These are phyloP conservation scores for Myathropa florea DNA, from an alignment of 2,888 invertebrate genomes.

Conservation along the genomic window DNA sequence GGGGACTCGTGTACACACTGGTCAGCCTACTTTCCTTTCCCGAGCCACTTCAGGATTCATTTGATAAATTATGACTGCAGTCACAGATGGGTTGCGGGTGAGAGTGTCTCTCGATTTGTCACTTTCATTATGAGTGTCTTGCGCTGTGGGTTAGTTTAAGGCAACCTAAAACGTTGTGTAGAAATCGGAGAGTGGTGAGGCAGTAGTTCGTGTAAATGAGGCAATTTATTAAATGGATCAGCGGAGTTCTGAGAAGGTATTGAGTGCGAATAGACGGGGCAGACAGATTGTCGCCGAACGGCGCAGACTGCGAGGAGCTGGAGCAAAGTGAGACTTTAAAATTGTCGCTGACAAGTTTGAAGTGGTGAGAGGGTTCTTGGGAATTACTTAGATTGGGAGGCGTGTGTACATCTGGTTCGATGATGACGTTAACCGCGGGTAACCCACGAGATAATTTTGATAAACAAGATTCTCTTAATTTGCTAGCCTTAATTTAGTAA, in stretches of 20 bases:
- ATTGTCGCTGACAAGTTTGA: background rate
- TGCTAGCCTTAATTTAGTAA: no score
- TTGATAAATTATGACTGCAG: conserved; percentile 61
- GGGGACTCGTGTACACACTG: conserved; percentile 56
- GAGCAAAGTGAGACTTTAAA: conserved; percentile 23
- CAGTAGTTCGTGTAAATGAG: conserved; percentile 54
- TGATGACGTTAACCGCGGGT: background rate
- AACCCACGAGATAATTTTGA: background rate
- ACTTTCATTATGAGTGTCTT: conserved; percentile 5
- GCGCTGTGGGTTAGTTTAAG: conserved; percentile 37
- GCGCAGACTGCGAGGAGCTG: conserved; percentile 7
- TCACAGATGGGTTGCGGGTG: conserved; percentile 34
- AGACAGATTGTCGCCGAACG: conserved; percentile 59
- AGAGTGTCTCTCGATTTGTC: background rate
- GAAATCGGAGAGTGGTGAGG: conserved; percentile 28
- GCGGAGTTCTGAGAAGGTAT: conserved; percentile 47
- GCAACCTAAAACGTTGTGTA: conserved; percentile 19
- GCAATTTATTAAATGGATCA: conserved; percentile 59
- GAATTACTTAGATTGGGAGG: background rate
- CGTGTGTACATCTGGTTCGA: background rate
- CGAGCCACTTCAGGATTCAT: conserved; percentile 21
- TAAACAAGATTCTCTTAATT: background rate
- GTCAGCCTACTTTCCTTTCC: conserved; percentile 58
- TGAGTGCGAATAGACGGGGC: background rate
- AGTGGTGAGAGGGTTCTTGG: background rate